A percentile compares a stretch with the other conserved stretches of the same genome.
These are phyloP conservation scores for Anguilla rostrata DNA, from an alignment of 2,113 vertebrate species.

Conservation along the genomic window DNA sequence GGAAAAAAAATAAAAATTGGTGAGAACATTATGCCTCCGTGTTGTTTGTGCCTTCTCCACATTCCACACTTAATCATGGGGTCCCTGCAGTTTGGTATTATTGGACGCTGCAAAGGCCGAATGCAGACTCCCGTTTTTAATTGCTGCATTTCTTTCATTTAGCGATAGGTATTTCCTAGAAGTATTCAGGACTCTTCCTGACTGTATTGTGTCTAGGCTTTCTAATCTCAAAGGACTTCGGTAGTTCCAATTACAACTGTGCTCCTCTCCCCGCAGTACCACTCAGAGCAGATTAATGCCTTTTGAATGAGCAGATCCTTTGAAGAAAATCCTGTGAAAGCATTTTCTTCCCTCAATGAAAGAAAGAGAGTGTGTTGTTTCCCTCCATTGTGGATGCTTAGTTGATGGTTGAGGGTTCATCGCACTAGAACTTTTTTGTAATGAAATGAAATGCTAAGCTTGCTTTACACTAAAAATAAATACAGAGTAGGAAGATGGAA, in stretches of 20 bases:
- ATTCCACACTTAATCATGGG: background rate
- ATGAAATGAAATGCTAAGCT: background rate
- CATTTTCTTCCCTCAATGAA: slow-evolving; percentile 30
- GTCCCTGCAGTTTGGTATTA: background rate
- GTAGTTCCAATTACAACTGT: slow-evolving; percentile 28
- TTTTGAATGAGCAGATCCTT: slow-evolving; percentile 34
- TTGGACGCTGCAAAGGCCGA: background rate
- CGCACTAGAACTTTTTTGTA: background rate
- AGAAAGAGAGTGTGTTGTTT: slow-evolving; percentile 8
- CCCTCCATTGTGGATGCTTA: background rate
- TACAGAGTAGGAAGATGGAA: too few species aligned
- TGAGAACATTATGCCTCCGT: background rate
- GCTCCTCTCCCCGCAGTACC: slow-evolving; percentile 16
- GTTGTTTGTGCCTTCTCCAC: background rate
- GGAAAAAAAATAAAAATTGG: background rate
- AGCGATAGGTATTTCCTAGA: background rate
- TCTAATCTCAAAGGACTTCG: slow-evolving; percentile 36
- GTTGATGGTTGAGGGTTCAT: background rate
- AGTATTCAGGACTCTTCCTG: slow-evolving; percentile 28
- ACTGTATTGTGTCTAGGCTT: slow-evolving; percentile 20
- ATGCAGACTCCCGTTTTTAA: background rate
- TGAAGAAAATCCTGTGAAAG: slow-evolving; percentile 44
- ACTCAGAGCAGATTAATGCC: slow-evolving; percentile 38
- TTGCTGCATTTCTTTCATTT: background rate
- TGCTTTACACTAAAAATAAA: too few species aligned